A percentile compares a stretch with the other conserved stretches of the same genome.
phyloP scores from a whole-genome alignment of 2,113 vertebrate species.

The Illadopsis cleaveri region DNA sequence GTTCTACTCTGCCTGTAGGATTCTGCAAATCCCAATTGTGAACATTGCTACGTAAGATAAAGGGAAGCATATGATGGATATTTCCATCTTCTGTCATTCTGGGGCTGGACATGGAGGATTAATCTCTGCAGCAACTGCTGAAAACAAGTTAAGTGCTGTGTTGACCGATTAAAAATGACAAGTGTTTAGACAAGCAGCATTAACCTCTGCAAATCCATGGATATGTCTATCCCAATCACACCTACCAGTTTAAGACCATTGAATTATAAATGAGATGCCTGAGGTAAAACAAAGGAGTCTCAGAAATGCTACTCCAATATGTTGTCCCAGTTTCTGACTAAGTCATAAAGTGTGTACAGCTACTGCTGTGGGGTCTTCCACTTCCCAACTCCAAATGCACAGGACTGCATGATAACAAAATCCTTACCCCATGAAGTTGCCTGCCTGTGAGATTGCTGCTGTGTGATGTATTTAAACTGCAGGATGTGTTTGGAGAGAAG shows the following conservation, averaged over 20 bases:
- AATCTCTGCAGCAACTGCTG: background rate
- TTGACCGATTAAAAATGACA: background rate
- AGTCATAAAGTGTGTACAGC: background rate
- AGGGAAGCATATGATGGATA: background rate
- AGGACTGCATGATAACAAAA: accelerated
- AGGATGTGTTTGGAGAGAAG: background rate
- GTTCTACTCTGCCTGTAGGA: background rate
- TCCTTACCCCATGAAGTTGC: background rate
- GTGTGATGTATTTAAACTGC: background rate
- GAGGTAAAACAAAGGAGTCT: background rate
- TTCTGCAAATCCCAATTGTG: background rate
- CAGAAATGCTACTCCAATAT: background rate
- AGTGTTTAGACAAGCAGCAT: background rate
- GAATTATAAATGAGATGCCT: background rate
- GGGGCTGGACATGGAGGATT: background rate
- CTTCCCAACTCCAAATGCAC: background rate
- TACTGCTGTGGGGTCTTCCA: background rate
- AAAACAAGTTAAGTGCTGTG: background rate
- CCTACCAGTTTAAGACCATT: accelerated
- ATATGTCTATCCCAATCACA: background rate
- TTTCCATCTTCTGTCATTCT: background rate
- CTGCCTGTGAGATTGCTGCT: background rate
- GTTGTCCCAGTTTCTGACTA: background rate
- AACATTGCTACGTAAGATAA: accelerated
- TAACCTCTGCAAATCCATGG: background rate